Evolutionary conservation across 2,888 invertebrate species (phyloP), one percentile per base, ranked within the genome.

Genomic region (Noctua comes): DNA sequence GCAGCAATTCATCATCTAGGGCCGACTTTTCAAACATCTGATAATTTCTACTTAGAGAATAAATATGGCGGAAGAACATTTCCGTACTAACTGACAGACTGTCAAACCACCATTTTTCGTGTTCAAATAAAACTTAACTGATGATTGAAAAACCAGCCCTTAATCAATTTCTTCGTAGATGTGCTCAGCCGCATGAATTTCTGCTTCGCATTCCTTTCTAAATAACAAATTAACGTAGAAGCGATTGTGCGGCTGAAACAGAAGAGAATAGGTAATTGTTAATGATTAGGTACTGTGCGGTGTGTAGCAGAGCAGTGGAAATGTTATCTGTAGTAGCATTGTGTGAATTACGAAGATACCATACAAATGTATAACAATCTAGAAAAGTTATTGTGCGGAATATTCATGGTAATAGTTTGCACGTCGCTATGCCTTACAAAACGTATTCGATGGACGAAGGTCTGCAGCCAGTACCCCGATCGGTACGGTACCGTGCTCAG

Each of bases 151-250:
- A 54, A 54, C 10, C 51, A 8, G 51, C 21, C 24, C 51, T 8
- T 62, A 31, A 18, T 62, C 3, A 62, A 62, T 62, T 31, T 62
- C 62, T 62, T 62, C 18, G 18, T 62, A 62, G 18, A 31, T 1
- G 0, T 62, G 62, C 62, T 62, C 62, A 0, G 31, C 31, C 0
- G 2, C 31, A 18, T 1, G 1, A 0, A 62, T 62, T 18, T 62
- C 62, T 0, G 7, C 18, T 62, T 18, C 3, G 8, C 62, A 62
- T 3, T 36, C 4, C 48, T 74, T 74, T 40, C 51, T 70, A 57
- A 36, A 76, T 6, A 40, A 36, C 31, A 59, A 73, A 66, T 51
- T 80, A 73, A 31, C 62, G 31, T 62, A 62, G 31, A 62, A 62
- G 1, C 31, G 62, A 8, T 62, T 31, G 8, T 0, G 31, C 3